Conservation (phyloP, 1,140 invertebrate species). For the Homarus americanus region DNA sequence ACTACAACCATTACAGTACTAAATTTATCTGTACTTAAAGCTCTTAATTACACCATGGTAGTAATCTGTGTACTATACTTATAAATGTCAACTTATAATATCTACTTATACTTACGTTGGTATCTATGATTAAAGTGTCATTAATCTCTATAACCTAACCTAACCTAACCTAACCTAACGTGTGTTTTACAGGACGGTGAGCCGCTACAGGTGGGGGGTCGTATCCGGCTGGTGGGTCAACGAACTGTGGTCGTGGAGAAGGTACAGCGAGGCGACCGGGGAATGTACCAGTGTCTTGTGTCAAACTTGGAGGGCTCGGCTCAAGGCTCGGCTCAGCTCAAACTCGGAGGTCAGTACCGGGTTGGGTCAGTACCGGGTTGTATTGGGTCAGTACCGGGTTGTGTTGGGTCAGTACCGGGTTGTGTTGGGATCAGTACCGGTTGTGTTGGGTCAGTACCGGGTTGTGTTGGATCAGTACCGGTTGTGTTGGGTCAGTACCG, state of each 20-base stretch:
- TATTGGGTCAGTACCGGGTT: no score
- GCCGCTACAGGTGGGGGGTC: constrained; percentile 79
- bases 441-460: no score
- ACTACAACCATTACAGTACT: no score
- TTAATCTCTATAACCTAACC: no score
- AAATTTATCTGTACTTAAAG: no score
- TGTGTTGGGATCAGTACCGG: no score
- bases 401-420: background rate
- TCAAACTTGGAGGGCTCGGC: constrained; percentile 95
- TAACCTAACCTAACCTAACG: background rate
- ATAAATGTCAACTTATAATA: no score
- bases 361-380: background rate
- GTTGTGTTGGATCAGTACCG: background rate
- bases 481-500: background rate
- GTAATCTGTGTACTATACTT: no score
- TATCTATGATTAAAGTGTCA: no score
- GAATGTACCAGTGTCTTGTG: constrained; percentile 98
- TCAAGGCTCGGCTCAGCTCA: constrained; percentile 93
- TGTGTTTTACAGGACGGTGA: constrained; percentile 48
- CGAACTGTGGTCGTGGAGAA: constrained; percentile 89
- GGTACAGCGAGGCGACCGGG: constrained; percentile 95
- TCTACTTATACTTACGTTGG: no score
- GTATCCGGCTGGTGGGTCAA: constrained; percentile 79
- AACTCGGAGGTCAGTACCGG: constrained; percentile 87
- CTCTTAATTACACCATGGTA: no score